A percentile compares a stretch with the other conserved stretches of the same genome.
These are phyloP conservation scores for Oscheius sp. DNA, from an alignment of 2,888 invertebrate genomes.

Conservation along the genomic window DNA sequence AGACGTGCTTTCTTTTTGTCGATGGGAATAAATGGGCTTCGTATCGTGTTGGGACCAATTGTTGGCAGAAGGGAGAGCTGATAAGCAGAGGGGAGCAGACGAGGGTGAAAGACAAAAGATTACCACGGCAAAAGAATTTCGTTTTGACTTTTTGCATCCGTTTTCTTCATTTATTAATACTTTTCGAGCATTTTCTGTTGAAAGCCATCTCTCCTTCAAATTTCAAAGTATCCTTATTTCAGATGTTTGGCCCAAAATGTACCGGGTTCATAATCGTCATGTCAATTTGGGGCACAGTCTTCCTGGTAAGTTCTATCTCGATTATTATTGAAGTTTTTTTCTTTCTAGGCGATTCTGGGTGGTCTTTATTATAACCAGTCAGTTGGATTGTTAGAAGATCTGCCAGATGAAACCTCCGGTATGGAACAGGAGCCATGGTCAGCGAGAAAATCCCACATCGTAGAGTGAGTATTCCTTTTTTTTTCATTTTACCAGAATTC, in stretches of 20 bases:
- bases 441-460: constrained; percentile 27
- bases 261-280: constrained; percentile 59
- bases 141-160: background rate
- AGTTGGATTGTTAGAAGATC: constrained; percentile 63
- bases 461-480: constrained; percentile 36
- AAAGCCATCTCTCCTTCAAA: no score
- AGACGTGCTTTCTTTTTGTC: constrained; percentile 11
- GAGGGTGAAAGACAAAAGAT: constrained; percentile 40
- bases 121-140: constrained; percentile 2
- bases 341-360: constrained; percentile 46
- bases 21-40: constrained; percentile 25
- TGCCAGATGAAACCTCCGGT: constrained; percentile 43
- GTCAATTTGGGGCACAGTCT: constrained; percentile 64
- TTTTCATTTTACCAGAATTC: constrained; percentile 2
- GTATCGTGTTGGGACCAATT: constrained; percentile 34
- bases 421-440: constrained; percentile 31
- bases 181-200: no score
- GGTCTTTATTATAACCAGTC: constrained; percentile 60
- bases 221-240: constrained; percentile 9
- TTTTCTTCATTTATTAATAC: background rate
- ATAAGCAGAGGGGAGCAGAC: constrained; percentile 28
- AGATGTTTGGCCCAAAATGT: constrained; percentile 56
- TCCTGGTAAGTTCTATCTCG: constrained; percentile 52
- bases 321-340: constrained; percentile 57
- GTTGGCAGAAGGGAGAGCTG: constrained; percentile 4